These are phyloP conservation scores for Drosophila mercatorum DNA, from an alignment of 2,888 invertebrate species.

Conservation along the genomic window DNA sequence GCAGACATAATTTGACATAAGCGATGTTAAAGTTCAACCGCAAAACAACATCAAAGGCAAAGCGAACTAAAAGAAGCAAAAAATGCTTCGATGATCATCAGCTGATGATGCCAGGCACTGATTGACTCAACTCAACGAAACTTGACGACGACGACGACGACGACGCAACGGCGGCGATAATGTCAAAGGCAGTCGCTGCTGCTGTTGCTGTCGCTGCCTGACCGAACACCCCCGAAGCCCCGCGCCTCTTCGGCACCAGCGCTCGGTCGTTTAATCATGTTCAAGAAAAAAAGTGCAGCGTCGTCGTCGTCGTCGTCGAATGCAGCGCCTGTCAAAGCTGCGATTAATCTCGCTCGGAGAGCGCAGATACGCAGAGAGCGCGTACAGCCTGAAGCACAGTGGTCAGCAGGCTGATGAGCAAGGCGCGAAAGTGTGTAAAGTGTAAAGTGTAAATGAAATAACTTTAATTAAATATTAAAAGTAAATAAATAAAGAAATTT, in stretches of 20 bases:
- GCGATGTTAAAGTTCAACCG: slow-evolving; percentile 80
- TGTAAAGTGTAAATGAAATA: background rate
- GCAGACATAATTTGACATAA: slow-evolving; percentile 83
- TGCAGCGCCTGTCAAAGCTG: slow-evolving; percentile 77
- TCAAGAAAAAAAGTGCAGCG: slow-evolving; percentile 58
- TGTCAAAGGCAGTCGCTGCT: slow-evolving; percentile 64
- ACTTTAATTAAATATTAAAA: background rate
- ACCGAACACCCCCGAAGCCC: slow-evolving; percentile 10
- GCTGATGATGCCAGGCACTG: slow-evolving; percentile 55
- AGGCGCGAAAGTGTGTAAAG: slow-evolving; percentile 1
- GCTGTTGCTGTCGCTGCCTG: slow-evolving; percentile 2
- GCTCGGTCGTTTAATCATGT: slow-evolving; percentile 64
- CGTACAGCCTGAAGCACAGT: slow-evolving; percentile 26
- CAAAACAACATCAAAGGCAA: slow-evolving; percentile 61
- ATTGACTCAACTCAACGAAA: slow-evolving; percentile 61
- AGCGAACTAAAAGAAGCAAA: slow-evolving; percentile 11
- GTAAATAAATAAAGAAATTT: background rate
- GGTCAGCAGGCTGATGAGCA: background rate
- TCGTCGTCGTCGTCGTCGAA: slow-evolving; percentile 48
- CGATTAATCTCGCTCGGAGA: slow-evolving; percentile 83
- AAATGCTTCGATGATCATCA: slow-evolving; percentile 43
- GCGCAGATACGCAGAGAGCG: slow-evolving; percentile 37
- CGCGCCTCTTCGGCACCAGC: slow-evolving; percentile 14
- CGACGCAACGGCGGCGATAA: slow-evolving; percentile 53
- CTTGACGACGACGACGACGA: slow-evolving; percentile 32